Evolutionary conservation across 2,797 vertebrate species (phyloP), one percentile per base, ranked within the genome.

Genomic region (Sebastes vulpes): DNA sequence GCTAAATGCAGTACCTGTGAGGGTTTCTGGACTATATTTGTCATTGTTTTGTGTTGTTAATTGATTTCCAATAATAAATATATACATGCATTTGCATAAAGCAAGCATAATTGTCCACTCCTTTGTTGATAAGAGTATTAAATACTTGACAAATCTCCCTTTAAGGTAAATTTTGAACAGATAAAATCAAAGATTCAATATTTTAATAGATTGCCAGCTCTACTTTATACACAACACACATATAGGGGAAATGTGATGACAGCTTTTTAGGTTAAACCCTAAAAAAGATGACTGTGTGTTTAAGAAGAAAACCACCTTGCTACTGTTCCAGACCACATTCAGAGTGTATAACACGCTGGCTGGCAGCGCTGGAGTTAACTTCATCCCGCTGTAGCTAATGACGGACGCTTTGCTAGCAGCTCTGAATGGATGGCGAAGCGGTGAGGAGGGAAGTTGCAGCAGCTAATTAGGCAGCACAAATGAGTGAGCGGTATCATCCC

Each of bases 381-480:
- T 76, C 67, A 53, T 65, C 78, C 38, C 56, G 9, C 68, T 66
- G 53, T 54, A 20, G 78, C 84, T 89, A 82, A 88, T 83, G 84
- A 89, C 54, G 68, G 82, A 32, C 46, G 66, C 84, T 84, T 89
- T 86, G 77, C 83, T 74, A 35, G 71, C 42, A 75, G 76, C 73
- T 72, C 53, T 92, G 90, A 94, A 92, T 90, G 85, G 92, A 94
- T 89, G 90, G 87, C 73, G 54, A 69, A 63, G 86, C 85, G 67
- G 72, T 57, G 58, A 59, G 88, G 84, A 79, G 86, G 92, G 80
- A 88, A 83, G 82, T 86, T 76, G 76, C 66, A 72, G 75, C 67
- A 80, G 87, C 89, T 93, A 93, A 95, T 93, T 92, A 94, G 80
- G 85, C 88, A 67, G 87, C 79, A 81, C 86, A 91, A 94, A 95